Percentiles rank a stretch among this genome's conserved stretches.
These are phyloP conservation scores for Polymixis flavicincta DNA, from an alignment of 2,888 invertebrate species.

Conservation along the genomic window DNA sequence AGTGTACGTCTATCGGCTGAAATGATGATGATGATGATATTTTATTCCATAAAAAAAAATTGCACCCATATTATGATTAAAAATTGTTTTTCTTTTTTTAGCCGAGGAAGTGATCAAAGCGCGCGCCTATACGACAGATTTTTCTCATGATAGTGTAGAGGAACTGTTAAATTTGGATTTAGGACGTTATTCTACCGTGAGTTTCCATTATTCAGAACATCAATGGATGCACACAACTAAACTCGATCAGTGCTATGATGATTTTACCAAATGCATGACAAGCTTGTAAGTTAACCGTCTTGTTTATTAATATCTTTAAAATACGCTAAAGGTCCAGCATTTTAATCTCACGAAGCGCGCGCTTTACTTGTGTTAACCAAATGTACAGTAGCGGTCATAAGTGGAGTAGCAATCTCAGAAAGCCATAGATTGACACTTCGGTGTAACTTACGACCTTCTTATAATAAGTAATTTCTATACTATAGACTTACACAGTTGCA, in stretches of 20 bases:
- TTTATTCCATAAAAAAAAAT: no score
- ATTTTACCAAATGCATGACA: conserved; percentile 18
- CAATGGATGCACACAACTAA: neutral
- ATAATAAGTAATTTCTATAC: no score
- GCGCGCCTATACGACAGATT: neutral
- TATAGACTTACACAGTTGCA: no score
- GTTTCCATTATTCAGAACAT: conserved; percentile 4
- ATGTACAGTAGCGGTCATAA: neutral
- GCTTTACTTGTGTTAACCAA: neutral
- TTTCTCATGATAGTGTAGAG: neutral
- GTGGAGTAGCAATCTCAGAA: no score
- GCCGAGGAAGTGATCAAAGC: neutral
- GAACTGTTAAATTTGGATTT: conserved; percentile 6
- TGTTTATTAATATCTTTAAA: neutral
- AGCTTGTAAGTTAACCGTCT: conserved; percentile 23
- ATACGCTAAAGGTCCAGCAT: neutral
- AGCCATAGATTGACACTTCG: no score
- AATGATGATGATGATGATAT: no score
- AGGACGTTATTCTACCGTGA: conserved; percentile 9
- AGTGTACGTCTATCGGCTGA: no score
- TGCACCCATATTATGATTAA: no score
- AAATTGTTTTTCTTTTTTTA: neutral
- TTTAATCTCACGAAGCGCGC: neutral
- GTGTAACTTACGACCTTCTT: no score
- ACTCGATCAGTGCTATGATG: conserved; percentile 10